These are phyloP conservation scores for Lycocorax pyrrhopterus DNA, from an alignment of 2,113 vertebrate species.

Conservation along the genomic window DNA sequence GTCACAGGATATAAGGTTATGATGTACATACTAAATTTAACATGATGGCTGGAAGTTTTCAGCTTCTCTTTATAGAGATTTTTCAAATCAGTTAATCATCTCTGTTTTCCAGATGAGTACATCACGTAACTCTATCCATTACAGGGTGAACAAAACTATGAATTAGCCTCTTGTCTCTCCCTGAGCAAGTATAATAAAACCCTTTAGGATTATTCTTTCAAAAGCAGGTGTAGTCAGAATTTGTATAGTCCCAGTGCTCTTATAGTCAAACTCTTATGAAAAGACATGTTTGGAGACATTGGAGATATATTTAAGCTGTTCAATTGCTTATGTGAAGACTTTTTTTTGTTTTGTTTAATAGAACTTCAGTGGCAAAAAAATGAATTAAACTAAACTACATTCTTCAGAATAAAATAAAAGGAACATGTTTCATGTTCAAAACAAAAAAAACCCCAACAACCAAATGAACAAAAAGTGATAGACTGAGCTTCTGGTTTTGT, in stretches of 20 bases:
- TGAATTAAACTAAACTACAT: neutral
- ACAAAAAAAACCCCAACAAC: neutral
- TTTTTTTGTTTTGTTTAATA: constrained; percentile 33
- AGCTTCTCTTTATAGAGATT: neutral
- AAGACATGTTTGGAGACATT: neutral
- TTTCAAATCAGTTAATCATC: neutral
- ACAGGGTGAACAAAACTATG: neutral
- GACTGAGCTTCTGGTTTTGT: constrained; percentile 7
- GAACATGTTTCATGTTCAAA: neutral
- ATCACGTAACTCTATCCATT: neutral
- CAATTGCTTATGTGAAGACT: neutral
- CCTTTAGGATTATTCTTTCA: neutral
- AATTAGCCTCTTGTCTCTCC: neutral
- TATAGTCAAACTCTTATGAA: neutral
- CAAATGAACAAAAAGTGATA: neutral
- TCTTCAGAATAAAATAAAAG: constrained; percentile 38
- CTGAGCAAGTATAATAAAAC: neutral
- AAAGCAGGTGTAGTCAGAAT: neutral
- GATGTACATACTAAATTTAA: neutral
- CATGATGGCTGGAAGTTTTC: neutral
- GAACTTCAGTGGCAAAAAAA: constrained; percentile 17
- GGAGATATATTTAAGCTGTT: constrained; percentile 4
- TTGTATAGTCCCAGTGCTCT: neutral
- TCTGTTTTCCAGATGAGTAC: neutral
- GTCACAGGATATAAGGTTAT: neutral